Conservation (phyloP, 2,888 invertebrate genomes). For the Pinctada fucata region DNA sequence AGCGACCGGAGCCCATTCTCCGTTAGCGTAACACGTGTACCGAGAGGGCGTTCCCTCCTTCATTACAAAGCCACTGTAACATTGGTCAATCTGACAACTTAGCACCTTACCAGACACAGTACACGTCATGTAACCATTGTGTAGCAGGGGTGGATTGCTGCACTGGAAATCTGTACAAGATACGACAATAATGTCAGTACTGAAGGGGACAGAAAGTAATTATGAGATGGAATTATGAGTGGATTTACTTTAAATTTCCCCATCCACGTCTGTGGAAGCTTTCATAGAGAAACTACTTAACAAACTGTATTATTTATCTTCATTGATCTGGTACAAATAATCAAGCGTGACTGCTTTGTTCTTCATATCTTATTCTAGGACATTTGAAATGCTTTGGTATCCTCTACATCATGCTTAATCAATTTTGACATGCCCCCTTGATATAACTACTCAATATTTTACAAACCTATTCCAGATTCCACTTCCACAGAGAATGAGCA, state of each 20-base stretch:
- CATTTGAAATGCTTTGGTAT: too few species aligned
- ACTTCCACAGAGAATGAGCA: neutral
- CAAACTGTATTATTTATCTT: too few species aligned
- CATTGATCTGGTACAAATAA: too few species aligned
- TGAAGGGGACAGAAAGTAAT: too few species aligned
- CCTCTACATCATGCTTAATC: too few species aligned
- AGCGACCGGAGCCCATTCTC: neutral
- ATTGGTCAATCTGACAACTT: neutral
- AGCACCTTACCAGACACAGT: neutral
- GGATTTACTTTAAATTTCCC: too few species aligned
- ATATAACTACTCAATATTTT: too few species aligned
- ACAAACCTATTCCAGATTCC: neutral
- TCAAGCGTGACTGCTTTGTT: too few species aligned
- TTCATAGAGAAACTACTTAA: too few species aligned
- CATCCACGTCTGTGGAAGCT: neutral
- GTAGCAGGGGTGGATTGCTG: neutral
- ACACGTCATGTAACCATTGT: neutral
- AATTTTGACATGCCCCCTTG: too few species aligned
- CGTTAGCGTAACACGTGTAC: neutral
- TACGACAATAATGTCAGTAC: neutral
- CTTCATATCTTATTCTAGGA: too few species aligned
- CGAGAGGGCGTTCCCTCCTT: neutral
- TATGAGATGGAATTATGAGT: too few species aligned
- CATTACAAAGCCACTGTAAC: neutral
- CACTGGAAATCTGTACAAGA: neutral